Conservation (phyloP, 2,113 vertebrate species). For the Acanthisitta chloris region DNA sequence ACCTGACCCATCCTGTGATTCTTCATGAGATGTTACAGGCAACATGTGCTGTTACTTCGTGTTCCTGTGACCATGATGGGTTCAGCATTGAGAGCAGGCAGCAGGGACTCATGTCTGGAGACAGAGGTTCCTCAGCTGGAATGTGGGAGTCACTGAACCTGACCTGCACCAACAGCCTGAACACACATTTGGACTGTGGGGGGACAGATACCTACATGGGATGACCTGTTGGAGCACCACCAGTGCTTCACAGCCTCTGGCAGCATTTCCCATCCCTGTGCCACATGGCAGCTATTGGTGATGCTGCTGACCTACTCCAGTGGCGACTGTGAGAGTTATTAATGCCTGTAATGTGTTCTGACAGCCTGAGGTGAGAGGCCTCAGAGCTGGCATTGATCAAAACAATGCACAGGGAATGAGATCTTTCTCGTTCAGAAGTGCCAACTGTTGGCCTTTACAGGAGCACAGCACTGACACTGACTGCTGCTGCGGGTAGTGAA, state of each 20-base stretch:
- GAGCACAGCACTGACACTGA: neutral
- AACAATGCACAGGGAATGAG: neutral
- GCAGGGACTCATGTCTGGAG: accelerated
- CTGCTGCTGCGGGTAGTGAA: neutral
- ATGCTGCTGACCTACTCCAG: neutral
- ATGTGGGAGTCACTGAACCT: neutral
- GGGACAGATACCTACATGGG: accelerated
- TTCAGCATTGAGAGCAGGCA: neutral
- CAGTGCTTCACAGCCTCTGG: accelerated
- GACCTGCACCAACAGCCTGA: neutral
- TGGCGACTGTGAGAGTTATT: neutral
- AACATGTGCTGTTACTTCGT: accelerated
- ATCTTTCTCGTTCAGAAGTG: neutral
- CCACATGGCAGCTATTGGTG: accelerated
- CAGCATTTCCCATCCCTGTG: neutral
- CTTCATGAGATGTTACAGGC: neutral
- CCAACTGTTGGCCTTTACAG: neutral
- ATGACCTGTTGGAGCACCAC: neutral
- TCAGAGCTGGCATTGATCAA: neutral
- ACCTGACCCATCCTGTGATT: too few species aligned
- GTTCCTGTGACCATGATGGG: accelerated
- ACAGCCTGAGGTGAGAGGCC: neutral
- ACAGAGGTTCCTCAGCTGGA: neutral
- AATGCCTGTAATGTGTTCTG: neutral
- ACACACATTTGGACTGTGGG: accelerated